Evolutionary conservation across 2,888 invertebrate species (phyloP).

Genomic region (Monoplex corrugatus): DNA sequence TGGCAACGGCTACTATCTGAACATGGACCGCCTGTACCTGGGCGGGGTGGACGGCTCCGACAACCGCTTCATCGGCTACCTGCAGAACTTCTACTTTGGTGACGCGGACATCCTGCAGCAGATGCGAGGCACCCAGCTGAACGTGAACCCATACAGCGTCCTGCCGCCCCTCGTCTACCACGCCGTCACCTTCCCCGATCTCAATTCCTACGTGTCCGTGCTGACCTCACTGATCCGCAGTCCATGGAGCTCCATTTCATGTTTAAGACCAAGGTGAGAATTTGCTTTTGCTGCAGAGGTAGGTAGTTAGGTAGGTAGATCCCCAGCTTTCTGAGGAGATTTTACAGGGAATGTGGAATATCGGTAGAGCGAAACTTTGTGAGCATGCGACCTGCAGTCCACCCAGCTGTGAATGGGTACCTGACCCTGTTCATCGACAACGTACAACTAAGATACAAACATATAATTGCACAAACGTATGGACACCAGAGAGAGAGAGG

Average conservation of each 20-base stretch:
- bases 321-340: neutral
- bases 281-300: neutral
- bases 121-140: slow-evolving; percentile 52
- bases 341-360: too few relatives aligned
- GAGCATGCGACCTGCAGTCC: too few relatives aligned
- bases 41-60: slow-evolving; percentile 58
- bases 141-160: slow-evolving; percentile 52
- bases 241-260: slow-evolving; percentile 70
- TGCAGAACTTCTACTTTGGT: slow-evolving; percentile 72
- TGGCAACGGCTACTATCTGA: slow-evolving; percentile 67
- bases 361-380: too few relatives aligned
- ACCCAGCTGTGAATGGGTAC: too few relatives aligned
- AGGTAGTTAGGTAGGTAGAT: neutral
- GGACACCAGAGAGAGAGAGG: neutral
- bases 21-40: slow-evolving; percentile 66
- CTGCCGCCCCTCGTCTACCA: slow-evolving; percentile 64
- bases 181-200: slow-evolving; percentile 70
- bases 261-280: slow-evolving; percentile 68
- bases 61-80: slow-evolving; percentile 70
- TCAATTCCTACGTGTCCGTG: slow-evolving; percentile 65
- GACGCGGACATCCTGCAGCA: slow-evolving; percentile 66
- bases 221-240: slow-evolving; percentile 59
- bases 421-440: too few relatives aligned
- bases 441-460: too few relatives aligned
- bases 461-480: too few relatives aligned